Conservation (phyloP, 2,797 vertebrate species). For the Sebastes steindachneri region DNA sequence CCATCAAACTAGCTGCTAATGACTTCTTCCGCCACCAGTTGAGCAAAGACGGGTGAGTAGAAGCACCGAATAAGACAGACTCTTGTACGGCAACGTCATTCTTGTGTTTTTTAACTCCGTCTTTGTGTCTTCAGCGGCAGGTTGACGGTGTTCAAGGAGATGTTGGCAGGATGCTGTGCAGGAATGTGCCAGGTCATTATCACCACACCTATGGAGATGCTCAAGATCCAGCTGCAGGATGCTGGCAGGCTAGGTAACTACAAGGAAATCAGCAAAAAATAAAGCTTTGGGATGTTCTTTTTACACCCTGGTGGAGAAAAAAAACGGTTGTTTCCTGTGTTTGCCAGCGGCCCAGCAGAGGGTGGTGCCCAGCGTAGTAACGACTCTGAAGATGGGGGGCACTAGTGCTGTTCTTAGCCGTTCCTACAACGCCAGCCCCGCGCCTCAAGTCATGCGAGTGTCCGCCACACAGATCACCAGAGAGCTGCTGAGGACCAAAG, state of each 20-base stretch:
- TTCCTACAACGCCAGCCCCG: conserved; percentile 78
- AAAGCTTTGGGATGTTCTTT: neutral
- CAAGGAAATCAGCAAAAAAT: neutral
- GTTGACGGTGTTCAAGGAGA: conserved; percentile 85
- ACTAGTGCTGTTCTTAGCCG: conserved; percentile 80
- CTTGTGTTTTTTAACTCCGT: neutral
- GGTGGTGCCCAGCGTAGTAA: conserved; percentile 71
- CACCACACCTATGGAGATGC: conserved; percentile 91
- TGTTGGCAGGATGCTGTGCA: conserved; percentile 88
- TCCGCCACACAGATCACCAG: conserved; percentile 86
- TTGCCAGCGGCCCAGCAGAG: conserved; percentile 84
- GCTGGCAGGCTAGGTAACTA: conserved; percentile 85
- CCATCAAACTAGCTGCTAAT: conserved; percentile 88
- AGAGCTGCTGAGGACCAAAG: conserved; percentile 85
- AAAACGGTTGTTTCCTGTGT: neutral
- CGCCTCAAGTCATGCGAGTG: conserved; percentile 65
- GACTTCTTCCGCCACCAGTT: conserved; percentile 86
- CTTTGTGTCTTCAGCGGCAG: conserved; percentile 61
- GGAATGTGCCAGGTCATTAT: conserved; percentile 88
- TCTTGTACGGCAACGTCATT: too few relatives aligned
- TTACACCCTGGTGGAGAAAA: neutral
- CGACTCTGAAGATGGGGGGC: conserved; percentile 81
- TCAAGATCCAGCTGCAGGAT: conserved; percentile 90
- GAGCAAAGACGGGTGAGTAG: conserved; percentile 83
- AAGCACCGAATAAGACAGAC: neutral